Evolutionary conservation across 2,113 vertebrate genomes (phyloP), one percentile per base, ranked within the genome.

Genomic region (Cololabis saira): DNA sequence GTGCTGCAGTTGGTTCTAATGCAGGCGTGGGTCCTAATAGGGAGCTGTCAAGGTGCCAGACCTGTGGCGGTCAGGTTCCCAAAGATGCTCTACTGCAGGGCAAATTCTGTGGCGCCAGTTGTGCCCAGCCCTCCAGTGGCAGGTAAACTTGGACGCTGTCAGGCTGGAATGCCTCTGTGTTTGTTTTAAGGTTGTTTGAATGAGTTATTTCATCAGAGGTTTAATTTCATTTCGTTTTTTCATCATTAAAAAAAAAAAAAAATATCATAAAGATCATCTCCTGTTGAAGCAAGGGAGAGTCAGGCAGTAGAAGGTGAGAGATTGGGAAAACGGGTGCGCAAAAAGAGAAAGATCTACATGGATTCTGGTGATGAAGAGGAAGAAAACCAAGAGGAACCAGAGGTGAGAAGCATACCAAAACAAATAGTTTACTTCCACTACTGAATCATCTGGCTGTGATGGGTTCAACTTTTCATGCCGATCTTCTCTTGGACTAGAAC

Each of bases 301-400:
- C 90, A 84, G 13, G 86, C 78, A 61, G 53, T 61, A 16, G 94
- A 95, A 79, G 86, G 92, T 18, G 94, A 94, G 81, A 88, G 92
- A 66, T 88, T 94, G n/a, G 92, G 92, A 2, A 95, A 95, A 81
- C 93, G 94, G 22, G 91, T 96, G 40, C 87, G 95, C 51, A 95
- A 93, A 87, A 97, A 96, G 91, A 95, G 95, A 27, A 96, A 93
- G 74, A 92, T 96, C 84, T 94, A 94, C 57, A 93, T 96, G 94
- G 95, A 96, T 71, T 96, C 94, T 14, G 96, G 93, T 41, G 95
- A 96, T 17, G 95, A 96, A n/a, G 95, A 96, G 50, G 95, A 95
- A 69, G 93, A 95, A 16, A 91, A 94, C 27, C 92, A 90, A 66
- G 94, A 96, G 43, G 95, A 96, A 52, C 94, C 95, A 89, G 95